Base-by-base conservation (phyloP, 2,113 vertebrate genomes). In the Ictalurus punctatus region DNA sequence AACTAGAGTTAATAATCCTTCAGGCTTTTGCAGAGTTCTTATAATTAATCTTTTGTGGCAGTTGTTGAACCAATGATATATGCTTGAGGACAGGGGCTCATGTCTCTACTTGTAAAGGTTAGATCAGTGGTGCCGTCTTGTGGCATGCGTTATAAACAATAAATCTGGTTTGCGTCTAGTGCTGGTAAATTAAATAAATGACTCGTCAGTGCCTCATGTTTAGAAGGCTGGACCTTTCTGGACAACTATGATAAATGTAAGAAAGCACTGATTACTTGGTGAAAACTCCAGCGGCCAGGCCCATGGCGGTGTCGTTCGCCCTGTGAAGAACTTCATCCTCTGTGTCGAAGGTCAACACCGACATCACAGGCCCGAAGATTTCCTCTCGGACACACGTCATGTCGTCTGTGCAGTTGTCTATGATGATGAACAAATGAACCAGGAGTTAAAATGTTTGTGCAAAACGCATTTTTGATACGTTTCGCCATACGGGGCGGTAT, bases 301-400 rank as follows among this genome's bases (percentile, higher is more conserved):
- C 98, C 37, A 97, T 94, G 8, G 92, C 91, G 54, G 96, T 97
- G 89, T 96, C 71, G 4, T 99, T 99, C 91, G 98, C 98, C 94
- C 98, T 95, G 82, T 93, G 93, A 79, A 99, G 87, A 84, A 96
- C 98, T 91, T 99, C 98, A 7, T 97, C 96, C 91, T 99, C 98
- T 0, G 96, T 97, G 89, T 98, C 96, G 92, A 99, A 99, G 0
- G 97, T 92, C 90, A 99, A 92, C 90, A 99, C 96, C 13, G 97
- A 97, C 98, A 99, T 99, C 81, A 99, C 98, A 0, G 98, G 98
- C 13, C 98, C 98, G n/a, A 99, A 99, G 94, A 99, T 99, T 94
- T 99, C 98, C 91, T 99, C 98, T 91, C 94, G 97, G 89, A 99
- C 98, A 83, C 98, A 99, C 0, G 95, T 97, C 98, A 99, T 99